phyloP scores from a whole-genome alignment of 2,888 invertebrate species.

The Drosophila meridiana region DNA sequence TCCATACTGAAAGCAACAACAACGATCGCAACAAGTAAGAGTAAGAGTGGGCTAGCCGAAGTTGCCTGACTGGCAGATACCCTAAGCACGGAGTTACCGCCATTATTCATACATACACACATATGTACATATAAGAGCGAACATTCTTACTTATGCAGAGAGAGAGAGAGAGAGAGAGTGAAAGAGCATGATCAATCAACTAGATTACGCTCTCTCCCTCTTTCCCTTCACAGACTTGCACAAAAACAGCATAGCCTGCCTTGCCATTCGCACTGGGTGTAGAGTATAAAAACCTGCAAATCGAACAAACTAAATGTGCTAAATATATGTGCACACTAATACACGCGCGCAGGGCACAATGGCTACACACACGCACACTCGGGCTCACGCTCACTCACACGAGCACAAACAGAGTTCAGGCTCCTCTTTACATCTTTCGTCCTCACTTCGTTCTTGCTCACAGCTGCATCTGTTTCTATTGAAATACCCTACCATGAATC shows the following conservation, averaged over 20 bases:
- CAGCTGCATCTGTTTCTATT: constrained; percentile 43
- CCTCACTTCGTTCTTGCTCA: neutral
- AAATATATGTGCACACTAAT: constrained; percentile 31
- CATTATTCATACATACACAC: neutral
- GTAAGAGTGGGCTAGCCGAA: neutral
- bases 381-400: neutral
- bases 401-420: constrained; percentile 11
- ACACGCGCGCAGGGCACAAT: neutral
- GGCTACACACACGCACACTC: constrained; percentile 6
- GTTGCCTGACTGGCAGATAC: neutral
- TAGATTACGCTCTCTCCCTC: neutral
- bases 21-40: constrained; percentile 15
- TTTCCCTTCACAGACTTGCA: neutral
- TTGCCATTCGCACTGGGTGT: neutral
- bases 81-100: neutral
- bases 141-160: neutral
- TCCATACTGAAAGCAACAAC: constrained; percentile 19
- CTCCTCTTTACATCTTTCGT: constrained; percentile 8
- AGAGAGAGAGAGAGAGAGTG: no score
- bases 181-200: neutral
- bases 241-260: neutral
- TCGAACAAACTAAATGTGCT: constrained; percentile 48
- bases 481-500: constrained; percentile 5
- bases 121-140: no score
- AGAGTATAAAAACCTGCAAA: constrained; percentile 33